Percentiles rank a stretch among this genome's conserved stretches.
phyloP scores from a whole-genome alignment of 2,113 vertebrate species.

The Mesoclemmys tuberculata region DNA sequence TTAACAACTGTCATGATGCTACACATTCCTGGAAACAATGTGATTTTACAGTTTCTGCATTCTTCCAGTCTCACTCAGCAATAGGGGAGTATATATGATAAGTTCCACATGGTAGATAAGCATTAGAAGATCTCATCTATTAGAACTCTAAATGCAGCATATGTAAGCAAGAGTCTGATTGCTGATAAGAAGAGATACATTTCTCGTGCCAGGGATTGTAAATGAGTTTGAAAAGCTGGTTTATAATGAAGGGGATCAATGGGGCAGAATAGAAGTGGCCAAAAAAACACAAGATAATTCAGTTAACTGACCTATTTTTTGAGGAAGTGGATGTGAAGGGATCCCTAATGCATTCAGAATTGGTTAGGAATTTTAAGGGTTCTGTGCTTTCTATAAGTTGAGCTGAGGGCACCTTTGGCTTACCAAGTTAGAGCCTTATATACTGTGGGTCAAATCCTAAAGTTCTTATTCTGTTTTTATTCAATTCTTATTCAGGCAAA shows the following conservation, averaged over 20 bases:
- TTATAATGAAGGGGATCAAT: fast-evolving
- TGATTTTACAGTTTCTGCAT: neutral
- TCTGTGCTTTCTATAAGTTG: neutral
- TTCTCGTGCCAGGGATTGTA: neutral
- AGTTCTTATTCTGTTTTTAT: neutral
- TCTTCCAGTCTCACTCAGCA: neutral
- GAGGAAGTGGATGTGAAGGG: neutral
- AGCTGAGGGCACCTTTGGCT: neutral
- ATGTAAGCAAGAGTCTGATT: neutral
- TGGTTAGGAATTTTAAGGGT: neutral
- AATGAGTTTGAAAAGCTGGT: neutral
- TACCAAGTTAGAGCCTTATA: neutral
- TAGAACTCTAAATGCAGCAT: neutral
- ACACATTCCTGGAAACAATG: fast-evolving
- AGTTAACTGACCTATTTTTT: neutral
- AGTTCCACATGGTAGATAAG: neutral
- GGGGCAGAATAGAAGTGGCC: neutral
- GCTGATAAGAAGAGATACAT: neutral
- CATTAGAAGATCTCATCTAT: neutral
- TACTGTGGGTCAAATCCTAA: neutral
- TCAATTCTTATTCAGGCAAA: neutral
- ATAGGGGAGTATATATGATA: neutral
- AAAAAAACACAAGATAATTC: neutral
- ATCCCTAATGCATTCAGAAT: neutral
- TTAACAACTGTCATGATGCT: neutral